A percentile compares a stretch with the other conserved stretches of the same genome.
Conservation (phyloP, 2,113 vertebrate species). For the Mobula hypostoma region DNA sequence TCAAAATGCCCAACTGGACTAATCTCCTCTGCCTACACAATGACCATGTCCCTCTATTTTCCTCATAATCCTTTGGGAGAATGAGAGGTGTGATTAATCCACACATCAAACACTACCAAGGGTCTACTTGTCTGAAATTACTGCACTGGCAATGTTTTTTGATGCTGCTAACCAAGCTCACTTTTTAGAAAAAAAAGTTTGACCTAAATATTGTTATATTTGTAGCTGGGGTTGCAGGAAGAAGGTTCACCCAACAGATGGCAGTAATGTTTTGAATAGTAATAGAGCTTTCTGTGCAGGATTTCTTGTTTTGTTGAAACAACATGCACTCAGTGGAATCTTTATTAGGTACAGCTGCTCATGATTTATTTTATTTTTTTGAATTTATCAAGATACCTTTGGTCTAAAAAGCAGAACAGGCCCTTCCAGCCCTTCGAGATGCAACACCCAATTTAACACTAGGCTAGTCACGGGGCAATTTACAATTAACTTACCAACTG, state of each 20-base stretch:
- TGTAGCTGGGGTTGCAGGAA: not conserved
- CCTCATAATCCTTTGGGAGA: not conserved
- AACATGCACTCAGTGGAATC: too few species aligned
- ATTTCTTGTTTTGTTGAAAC: not conserved
- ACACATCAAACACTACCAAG: not conserved
- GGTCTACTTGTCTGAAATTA: not conserved
- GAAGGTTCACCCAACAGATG: conserved; percentile 1
- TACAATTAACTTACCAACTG: too few species aligned
- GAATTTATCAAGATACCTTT: too few species aligned
- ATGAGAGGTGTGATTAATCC: not conserved
- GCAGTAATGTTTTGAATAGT: not conserved
- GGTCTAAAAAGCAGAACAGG: too few species aligned
- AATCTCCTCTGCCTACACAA: too few species aligned
- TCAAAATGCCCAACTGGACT: too few species aligned
- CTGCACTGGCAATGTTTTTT: not conserved
- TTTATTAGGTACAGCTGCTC: too few species aligned
- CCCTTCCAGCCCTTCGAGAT: too few species aligned
- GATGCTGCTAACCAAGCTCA: not conserved
- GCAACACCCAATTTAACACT: too few species aligned
- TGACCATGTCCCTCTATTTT: not conserved
- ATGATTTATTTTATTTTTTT: too few species aligned
- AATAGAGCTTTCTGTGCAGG: not conserved
- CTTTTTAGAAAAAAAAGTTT: not conserved
- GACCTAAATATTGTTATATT: not conserved
- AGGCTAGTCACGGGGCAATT: too few species aligned